phyloP scores from a whole-genome alignment of 2,888 invertebrate genomes.

The Tridacna crocea region DNA sequence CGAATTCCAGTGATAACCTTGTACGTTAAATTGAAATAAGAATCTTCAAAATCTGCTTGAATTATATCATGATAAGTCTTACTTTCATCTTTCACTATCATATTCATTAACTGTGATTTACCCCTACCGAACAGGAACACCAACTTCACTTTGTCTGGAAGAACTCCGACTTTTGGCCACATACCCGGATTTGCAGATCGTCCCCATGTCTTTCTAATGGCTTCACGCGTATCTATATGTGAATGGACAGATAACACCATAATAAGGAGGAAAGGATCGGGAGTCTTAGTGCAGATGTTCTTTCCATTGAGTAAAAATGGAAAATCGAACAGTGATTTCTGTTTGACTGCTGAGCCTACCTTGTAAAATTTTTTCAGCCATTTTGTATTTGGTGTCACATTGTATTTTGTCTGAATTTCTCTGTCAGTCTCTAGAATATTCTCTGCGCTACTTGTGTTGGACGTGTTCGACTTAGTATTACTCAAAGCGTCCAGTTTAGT shows the following conservation, averaged over 20 bases:
- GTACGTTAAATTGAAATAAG: constrained; percentile 62
- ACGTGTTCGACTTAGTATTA: no score
- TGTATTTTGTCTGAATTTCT: background rate
- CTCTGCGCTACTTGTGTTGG: no score
- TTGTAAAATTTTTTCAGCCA: constrained; percentile 5
- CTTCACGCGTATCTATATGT: constrained; percentile 62
- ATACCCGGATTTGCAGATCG: constrained; percentile 60
- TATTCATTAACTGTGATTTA: constrained; percentile 34
- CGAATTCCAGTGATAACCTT: constrained; percentile 64
- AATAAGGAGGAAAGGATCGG: constrained; percentile 63
- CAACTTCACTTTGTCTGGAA: constrained; percentile 55
- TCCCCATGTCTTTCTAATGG: constrained; percentile 70
- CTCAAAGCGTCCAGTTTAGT: no score
- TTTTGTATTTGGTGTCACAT: constrained; percentile 5
- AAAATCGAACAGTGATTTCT: constrained; percentile 17
- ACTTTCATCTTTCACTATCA: constrained; percentile 54
- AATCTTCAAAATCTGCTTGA: constrained; percentile 65
- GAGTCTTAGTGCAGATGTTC: background rate
- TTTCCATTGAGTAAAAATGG: constrained; percentile 7
- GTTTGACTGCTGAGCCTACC: background rate
- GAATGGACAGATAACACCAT: constrained; percentile 64
- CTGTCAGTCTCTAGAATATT: no score
- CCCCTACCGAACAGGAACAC: constrained; percentile 61
- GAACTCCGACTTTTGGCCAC: constrained; percentile 57
- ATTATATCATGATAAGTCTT: constrained; percentile 58